Evolutionary conservation across 2,797 vertebrate genomes (phyloP).

Genomic region (Percopsis omiscomaycus): DNA sequence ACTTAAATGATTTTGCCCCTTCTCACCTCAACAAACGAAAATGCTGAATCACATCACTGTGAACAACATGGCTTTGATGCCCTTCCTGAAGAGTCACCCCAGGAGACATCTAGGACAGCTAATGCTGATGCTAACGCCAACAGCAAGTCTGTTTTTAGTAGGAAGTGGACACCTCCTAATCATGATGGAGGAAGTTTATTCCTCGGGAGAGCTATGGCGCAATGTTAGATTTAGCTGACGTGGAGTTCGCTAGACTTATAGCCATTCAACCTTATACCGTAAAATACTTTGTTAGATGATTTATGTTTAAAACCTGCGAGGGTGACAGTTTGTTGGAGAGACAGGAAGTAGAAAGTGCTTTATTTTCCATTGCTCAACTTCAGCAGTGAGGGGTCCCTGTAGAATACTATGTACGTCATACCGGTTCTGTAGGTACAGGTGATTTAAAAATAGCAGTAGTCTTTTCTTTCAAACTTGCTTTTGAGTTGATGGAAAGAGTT

Average conservation of each 20-base stretch:
- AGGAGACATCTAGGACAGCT: constrained; percentile 3
- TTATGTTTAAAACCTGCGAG: constrained; percentile 62
- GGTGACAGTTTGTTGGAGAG: constrained; percentile 56
- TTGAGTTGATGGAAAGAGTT: constrained; percentile 12
- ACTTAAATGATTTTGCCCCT: background rate
- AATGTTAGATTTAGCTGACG: constrained; percentile 74
- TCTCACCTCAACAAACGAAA: constrained; percentile 6
- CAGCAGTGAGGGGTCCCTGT: constrained; percentile 47
- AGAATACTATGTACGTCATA: constrained; percentile 34
- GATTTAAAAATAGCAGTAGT: background rate
- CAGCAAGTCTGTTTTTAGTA: constrained; percentile 67
- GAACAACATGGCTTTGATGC: constrained; percentile 15
- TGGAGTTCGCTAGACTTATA: constrained; percentile 63
- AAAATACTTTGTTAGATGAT: constrained; percentile 63
- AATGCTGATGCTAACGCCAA: constrained; percentile 15
- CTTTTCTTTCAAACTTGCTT: constrained; percentile 6
- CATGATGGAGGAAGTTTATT: constrained; percentile 73
- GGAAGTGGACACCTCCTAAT: constrained; percentile 73
- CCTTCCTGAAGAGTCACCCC: constrained; percentile 25
- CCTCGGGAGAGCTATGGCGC: constrained; percentile 51
- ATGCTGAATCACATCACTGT: constrained; percentile 34
- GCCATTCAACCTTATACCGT: constrained; percentile 54
- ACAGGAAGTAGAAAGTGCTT: constrained; percentile 44
- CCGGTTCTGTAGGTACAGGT: background rate
- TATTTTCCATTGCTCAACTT: constrained; percentile 61